These are phyloP conservation scores for Oxyura jamaicensis DNA, from an alignment of 2,113 vertebrate species.

Conservation along the genomic window DNA sequence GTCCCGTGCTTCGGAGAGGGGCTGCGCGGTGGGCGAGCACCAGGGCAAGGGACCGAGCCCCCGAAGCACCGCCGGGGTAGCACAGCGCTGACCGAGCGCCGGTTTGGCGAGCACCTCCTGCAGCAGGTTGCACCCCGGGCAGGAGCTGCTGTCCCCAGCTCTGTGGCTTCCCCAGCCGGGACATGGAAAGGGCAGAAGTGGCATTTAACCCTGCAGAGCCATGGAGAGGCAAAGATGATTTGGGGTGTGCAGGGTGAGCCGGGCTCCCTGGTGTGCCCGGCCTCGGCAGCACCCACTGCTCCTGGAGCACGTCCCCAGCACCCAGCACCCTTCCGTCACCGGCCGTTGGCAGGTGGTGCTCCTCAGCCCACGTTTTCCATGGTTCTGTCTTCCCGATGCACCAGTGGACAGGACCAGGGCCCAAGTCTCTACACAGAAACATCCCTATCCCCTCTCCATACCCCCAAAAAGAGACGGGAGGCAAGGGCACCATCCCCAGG, in stretches of 20 bases:
- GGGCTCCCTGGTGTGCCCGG: not conserved
- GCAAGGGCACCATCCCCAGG: not conserved
- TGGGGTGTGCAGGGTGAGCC: not conserved
- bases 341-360: not conserved
- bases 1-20: not conserved
- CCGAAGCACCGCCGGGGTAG: not conserved
- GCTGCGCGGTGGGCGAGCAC: not conserved
- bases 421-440: not conserved
- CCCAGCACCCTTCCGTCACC: not conserved
- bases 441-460: not conserved
- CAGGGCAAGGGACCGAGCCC: not conserved
- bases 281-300: not conserved
- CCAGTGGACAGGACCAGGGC: not conserved
- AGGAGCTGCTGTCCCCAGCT: not conserved
- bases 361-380: not conserved
- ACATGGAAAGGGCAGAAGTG: not conserved
- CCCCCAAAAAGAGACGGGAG: not conserved
- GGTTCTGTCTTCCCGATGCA: not conserved
- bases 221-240: accelerated
- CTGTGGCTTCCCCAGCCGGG: not conserved
- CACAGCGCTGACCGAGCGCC: not conserved
- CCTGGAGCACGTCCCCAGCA: not conserved
- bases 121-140: not conserved
- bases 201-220: not conserved
- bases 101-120: not conserved